Evolutionary conservation across 2,888 invertebrate genomes (phyloP).

Genomic region (Leptogaster cylindrica): DNA sequence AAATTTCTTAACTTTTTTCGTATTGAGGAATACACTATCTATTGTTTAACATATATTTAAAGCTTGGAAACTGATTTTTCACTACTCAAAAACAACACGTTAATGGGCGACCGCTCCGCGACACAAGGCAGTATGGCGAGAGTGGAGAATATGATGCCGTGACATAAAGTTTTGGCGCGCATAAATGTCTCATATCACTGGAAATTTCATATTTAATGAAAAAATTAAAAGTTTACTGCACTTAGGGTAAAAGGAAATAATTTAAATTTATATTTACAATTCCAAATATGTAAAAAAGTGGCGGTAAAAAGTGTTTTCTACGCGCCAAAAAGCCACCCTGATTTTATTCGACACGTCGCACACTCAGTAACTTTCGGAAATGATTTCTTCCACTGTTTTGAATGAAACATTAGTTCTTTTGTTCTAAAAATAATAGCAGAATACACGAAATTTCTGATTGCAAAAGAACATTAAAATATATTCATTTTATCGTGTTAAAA

Average conservation of each 20-base stretch:
- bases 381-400: background rate
- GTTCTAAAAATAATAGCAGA: background rate
- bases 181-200: slow-evolving; percentile 28
- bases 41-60: background rate
- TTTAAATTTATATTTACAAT: slow-evolving; percentile 12
- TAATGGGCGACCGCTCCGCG: background rate
- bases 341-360: slow-evolving; percentile 45
- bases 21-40: background rate
- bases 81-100: background rate
- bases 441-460: background rate
- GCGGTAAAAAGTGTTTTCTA: slow-evolving; percentile 42
- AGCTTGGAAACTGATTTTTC: background rate
- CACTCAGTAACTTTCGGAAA: slow-evolving; percentile 1
- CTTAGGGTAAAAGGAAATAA: background rate
- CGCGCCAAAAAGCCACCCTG: slow-evolving; percentile 47
- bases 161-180: slow-evolving; percentile 44
- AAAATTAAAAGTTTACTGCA: background rate
- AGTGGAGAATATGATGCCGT: slow-evolving; percentile 42
- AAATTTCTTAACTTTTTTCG: background rate
- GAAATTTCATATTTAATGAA: slow-evolving; percentile 10
- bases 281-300: slow-evolving; percentile 28
- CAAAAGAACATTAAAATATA: background rate
- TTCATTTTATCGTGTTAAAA: background rate
- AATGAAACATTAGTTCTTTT: background rate
- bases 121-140: slow-evolving; percentile 30